Evolutionary conservation across 2,888 invertebrate genomes (phyloP).

Genomic region (Ophraella communa): DNA sequence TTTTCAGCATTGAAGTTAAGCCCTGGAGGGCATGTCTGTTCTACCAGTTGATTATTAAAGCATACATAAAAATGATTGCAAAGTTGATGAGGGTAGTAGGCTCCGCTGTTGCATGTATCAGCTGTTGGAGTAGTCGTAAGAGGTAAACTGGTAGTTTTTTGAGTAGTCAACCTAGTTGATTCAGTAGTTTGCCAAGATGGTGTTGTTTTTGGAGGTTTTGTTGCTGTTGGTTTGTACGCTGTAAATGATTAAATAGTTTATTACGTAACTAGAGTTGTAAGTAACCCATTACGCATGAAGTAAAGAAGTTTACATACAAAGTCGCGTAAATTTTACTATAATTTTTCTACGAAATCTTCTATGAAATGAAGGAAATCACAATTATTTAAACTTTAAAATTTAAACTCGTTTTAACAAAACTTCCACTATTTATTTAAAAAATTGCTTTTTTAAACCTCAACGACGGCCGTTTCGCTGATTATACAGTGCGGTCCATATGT

Average conservation of each 20-base stretch:
- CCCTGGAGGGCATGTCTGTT: conserved; percentile 77
- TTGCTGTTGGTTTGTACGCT: conserved; percentile 48
- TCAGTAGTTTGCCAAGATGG: conserved; percentile 35
- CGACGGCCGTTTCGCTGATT: too few species aligned
- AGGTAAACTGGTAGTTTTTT: conserved; percentile 40
- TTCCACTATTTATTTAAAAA: too few species aligned
- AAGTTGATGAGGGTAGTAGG: conserved; percentile 75
- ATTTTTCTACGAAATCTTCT: too few species aligned
- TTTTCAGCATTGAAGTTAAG: conserved; percentile 74
- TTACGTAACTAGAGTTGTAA: too few species aligned
- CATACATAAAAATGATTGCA: conserved; percentile 81
- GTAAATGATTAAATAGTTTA: conserved; percentile 23
- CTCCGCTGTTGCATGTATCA: conserved; percentile 69
- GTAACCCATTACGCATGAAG: too few species aligned
- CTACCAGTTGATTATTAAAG: conserved; percentile 73
- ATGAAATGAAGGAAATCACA: too few species aligned
- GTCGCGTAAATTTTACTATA: too few species aligned
- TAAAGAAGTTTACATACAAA: too few species aligned
- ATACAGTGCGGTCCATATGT: too few species aligned
- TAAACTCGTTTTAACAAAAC: too few species aligned
- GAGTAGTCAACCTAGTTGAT: conserved; percentile 35
- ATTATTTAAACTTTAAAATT: too few species aligned
- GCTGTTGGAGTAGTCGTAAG: conserved; percentile 29
- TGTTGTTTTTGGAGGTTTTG: conserved; percentile 47
- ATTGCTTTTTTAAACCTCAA: too few species aligned